These are phyloP conservation scores for Centrocercus urophasianus DNA, from an alignment of 2,113 vertebrate species.

Conservation along the genomic window DNA sequence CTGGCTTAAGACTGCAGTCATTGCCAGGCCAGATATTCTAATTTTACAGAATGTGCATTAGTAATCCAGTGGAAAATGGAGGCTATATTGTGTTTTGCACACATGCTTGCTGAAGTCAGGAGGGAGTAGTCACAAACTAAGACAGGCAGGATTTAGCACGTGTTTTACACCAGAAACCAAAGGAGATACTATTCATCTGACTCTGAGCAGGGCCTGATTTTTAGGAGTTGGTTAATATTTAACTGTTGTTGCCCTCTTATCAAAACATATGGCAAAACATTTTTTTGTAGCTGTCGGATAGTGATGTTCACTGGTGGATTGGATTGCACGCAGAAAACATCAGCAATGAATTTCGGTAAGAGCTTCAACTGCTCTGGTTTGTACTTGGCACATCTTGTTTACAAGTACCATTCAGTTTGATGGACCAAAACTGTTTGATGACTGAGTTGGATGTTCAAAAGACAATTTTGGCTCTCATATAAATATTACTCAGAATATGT, in stretches of 20 bases:
- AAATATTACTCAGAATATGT: neutral
- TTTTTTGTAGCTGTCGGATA: slow-evolving; percentile 77
- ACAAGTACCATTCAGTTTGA: neutral
- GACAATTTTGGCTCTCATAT: neutral
- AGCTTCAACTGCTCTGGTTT: slow-evolving; percentile 35
- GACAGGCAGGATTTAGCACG: neutral
- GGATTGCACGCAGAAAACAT: slow-evolving; percentile 79
- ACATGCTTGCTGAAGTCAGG: neutral
- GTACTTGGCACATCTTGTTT: neutral
- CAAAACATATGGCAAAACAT: neutral
- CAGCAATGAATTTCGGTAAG: slow-evolving; percentile 82
- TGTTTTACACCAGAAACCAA: neutral
- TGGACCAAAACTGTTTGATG: neutral
- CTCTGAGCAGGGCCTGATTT: neutral
- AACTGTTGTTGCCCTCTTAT: no score
- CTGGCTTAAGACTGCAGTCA: neutral
- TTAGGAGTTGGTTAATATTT: neutral
- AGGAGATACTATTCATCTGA: neutral
- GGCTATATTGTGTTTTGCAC: neutral
- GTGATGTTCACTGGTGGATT: slow-evolving; percentile 89
- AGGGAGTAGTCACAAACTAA: neutral
- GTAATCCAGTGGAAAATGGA: neutral
- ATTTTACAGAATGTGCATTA: neutral
- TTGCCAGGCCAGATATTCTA: neutral
- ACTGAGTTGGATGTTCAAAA: neutral